Conservation (phyloP, 1,140 invertebrate species). For the Heliconius congener region DNA sequence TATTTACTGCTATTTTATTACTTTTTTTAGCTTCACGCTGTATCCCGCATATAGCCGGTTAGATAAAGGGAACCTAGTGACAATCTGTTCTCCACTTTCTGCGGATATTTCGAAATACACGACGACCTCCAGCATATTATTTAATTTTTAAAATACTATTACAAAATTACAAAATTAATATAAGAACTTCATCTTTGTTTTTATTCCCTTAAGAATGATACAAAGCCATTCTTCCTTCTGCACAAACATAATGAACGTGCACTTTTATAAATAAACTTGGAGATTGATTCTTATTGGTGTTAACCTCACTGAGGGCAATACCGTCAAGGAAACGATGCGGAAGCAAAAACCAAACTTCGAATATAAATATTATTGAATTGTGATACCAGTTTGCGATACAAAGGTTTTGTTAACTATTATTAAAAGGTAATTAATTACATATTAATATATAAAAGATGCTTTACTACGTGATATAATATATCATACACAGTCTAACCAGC, state of each 20-base stretch:
- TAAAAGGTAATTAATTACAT: neutral
- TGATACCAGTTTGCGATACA: neutral
- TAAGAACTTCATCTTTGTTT: neutral
- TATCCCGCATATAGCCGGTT: too few relatives aligned
- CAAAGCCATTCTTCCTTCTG: constrained; percentile 10
- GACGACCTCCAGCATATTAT: too few relatives aligned
- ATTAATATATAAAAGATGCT: too few relatives aligned
- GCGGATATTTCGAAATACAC: too few relatives aligned
- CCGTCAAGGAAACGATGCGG: constrained; percentile 15
- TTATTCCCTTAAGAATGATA: neutral
- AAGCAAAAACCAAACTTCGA: constrained; percentile 6
- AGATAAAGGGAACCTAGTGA: too few relatives aligned
- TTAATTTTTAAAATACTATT: too few relatives aligned
- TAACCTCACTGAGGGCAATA: constrained; percentile 17
- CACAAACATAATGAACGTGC: neutral
- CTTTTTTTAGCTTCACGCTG: too few relatives aligned
- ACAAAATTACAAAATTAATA: neutral
- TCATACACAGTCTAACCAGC: too few relatives aligned
- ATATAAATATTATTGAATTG: constrained; percentile 3
- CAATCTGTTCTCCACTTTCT: too few relatives aligned
- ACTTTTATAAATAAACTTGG: constrained; percentile 15
- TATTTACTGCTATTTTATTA: neutral
- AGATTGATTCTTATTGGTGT: constrained; percentile 13
- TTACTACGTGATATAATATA: too few relatives aligned
- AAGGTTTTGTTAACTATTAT: neutral